A percentile compares a stretch with the other conserved stretches of the same genome.
phyloP scores from a whole-genome alignment of 2,888 invertebrate genomes.

The Eilema sororculum region DNA sequence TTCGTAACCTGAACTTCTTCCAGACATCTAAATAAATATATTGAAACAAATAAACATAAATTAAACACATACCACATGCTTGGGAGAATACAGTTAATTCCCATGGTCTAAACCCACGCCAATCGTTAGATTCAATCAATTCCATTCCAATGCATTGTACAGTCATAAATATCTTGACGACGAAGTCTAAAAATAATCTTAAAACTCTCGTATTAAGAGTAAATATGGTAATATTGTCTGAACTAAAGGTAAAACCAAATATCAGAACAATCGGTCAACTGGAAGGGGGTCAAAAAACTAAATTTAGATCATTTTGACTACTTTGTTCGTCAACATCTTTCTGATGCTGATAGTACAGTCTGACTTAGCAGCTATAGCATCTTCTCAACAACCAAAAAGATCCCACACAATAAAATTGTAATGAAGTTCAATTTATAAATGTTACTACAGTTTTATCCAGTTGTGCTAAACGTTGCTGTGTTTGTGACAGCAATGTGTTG shows the following conservation, averaged over 20 bases:
- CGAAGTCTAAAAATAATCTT: too few species aligned
- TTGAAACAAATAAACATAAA: not conserved
- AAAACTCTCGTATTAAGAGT: too few species aligned
- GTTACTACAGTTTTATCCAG: too few species aligned
- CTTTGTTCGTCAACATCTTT: too few species aligned
- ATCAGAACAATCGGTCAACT: too few species aligned
- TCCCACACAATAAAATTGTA: not conserved
- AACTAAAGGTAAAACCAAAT: too few species aligned
- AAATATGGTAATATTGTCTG: too few species aligned
- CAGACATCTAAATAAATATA: not conserved
- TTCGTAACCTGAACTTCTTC: too few species aligned
- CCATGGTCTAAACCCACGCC: constrained; percentile 11
- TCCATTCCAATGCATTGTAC: too few species aligned
- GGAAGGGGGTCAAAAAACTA: too few species aligned
- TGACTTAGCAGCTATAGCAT: not conserved
- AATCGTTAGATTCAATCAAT: constrained; percentile 16
- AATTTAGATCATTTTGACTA: too few species aligned
- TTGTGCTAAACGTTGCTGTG: not conserved
- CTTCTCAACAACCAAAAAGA: not conserved
- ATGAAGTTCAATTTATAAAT: constrained; percentile 3
- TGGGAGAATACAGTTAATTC: not conserved
- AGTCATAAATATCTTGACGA: too few species aligned
- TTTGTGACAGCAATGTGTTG: not conserved
- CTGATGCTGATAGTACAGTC: constrained; percentile 7
- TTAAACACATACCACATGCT: not conserved